Conservation (phyloP, 2,113 vertebrate genomes). For the Antechinus flavipes region DNA sequence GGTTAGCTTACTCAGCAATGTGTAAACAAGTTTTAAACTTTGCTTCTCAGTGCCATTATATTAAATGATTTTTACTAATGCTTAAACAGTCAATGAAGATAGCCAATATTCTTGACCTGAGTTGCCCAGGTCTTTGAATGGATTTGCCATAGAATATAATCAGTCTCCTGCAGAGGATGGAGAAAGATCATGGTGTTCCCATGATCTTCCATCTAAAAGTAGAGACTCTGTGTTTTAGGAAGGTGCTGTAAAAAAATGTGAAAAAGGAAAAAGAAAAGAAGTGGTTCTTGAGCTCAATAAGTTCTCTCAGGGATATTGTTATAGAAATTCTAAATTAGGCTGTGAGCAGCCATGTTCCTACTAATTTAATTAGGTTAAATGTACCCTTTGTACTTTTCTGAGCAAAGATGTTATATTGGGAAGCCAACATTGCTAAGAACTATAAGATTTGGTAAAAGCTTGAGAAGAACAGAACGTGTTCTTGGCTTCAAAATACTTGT, state of each 20-base stretch:
- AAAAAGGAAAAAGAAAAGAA: neutral
- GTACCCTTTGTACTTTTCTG: neutral
- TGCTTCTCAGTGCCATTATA: neutral
- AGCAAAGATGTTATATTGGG: neutral
- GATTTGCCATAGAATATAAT: neutral
- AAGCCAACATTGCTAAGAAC: neutral
- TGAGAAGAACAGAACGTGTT: neutral
- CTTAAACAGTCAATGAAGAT: neutral
- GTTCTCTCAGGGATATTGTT: neutral
- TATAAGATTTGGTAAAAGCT: neutral
- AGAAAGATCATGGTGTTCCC: neutral
- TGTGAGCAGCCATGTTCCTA: neutral
- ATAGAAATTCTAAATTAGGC: neutral
- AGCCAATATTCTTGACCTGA: neutral
- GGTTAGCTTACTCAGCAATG: neutral
- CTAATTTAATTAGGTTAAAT: neutral
- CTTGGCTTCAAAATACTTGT: neutral
- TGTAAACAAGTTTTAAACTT: neutral
- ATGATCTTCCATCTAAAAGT: neutral
- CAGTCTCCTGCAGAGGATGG: neutral
- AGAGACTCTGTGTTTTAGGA: neutral
- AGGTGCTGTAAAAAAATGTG: neutral
- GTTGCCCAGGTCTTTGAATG: neutral
- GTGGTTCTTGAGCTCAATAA: neutral
- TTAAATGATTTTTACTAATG: neutral